Evolutionary conservation across 2,797 vertebrate genomes (phyloP), one percentile per base, ranked within the genome.

Genomic region (Malurus splendens): DNA sequence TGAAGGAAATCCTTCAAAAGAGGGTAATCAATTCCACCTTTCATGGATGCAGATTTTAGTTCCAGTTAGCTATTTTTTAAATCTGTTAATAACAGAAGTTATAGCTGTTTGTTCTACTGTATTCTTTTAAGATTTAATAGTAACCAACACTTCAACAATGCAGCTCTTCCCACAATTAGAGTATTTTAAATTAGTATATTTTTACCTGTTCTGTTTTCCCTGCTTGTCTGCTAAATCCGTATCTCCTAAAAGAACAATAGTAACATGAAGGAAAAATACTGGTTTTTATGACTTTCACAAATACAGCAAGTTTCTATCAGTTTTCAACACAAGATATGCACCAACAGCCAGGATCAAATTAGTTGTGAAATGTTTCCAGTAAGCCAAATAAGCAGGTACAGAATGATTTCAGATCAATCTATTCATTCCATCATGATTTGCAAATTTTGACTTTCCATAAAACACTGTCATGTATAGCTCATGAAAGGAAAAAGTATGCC

Each of bases 151-250:
- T 61, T 54, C 12, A 65, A 64, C 12, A 78, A 59, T 7, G 16
- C 22, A 56, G 27, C 32, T 73, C 27, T 62, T 76, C 18, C 30
- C 41, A 75, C 14, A 59, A 36, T 19, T n/a, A 32, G 6, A 74
- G 3, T 19, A 60, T 42, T 82, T 77, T 50, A 50, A 82, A 67
- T 54, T 4, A 56, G 2, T 36, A 1, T 32, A 22, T 50, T 78
- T 96, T 96, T 95, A 99, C 99, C 98, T 98, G 96, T 73, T 98
- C 98, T 52, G 97, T 93, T 97, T 98, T 98, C 74, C 95, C 95
- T 67, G 89, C 33, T 95, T 98, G 98, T 90, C 97, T 98, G 96
- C 98, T 98, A 96, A 98, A 98, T 90, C 98, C 98, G 0, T 99
- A 99, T 70, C 98, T 98, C 96, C 99, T 99, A 89, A 18, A 95